These are phyloP conservation scores for Sarcophilus harrisii DNA, from an alignment of 2,797 vertebrate species.

Conservation along the genomic window DNA sequence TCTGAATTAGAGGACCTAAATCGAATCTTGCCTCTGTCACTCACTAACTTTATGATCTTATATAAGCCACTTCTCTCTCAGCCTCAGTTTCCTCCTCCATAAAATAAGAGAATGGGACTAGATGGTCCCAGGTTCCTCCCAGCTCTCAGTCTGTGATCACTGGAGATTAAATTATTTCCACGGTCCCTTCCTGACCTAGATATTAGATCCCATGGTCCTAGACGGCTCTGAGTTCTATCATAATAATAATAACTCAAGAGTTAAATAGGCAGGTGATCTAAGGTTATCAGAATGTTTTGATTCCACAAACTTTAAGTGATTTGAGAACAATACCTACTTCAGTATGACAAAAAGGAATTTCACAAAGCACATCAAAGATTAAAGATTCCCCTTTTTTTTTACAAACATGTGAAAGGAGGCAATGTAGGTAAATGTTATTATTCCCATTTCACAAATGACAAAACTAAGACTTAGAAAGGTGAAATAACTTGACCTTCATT, in stretches of 20 bases:
- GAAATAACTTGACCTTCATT: background rate
- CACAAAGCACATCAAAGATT: background rate
- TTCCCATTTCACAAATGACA: background rate
- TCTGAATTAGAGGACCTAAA: background rate
- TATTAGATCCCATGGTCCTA: background rate
- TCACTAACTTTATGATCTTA: background rate
- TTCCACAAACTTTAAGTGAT: conserved; percentile 26
- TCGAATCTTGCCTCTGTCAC: background rate
- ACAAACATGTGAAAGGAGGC: background rate
- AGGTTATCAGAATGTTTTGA: background rate
- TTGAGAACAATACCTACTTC: background rate
- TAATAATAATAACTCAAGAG: background rate
- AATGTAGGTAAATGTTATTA: background rate
- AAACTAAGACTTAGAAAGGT: background rate
- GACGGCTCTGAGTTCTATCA: background rate
- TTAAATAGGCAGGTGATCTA: background rate
- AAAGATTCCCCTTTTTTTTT: background rate
- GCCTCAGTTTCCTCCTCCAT: background rate
- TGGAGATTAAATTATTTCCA: background rate
- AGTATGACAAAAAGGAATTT: background rate
- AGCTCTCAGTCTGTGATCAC: background rate
- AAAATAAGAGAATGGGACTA: background rate
- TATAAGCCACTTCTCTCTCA: background rate
- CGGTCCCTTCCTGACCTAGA: background rate
- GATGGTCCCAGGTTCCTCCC: background rate